Percentiles rank a stretch among this genome's conserved stretches.
These are phyloP conservation scores for Tiliqua scincoides DNA, from an alignment of 2,113 vertebrate species.

Conservation along the genomic window DNA sequence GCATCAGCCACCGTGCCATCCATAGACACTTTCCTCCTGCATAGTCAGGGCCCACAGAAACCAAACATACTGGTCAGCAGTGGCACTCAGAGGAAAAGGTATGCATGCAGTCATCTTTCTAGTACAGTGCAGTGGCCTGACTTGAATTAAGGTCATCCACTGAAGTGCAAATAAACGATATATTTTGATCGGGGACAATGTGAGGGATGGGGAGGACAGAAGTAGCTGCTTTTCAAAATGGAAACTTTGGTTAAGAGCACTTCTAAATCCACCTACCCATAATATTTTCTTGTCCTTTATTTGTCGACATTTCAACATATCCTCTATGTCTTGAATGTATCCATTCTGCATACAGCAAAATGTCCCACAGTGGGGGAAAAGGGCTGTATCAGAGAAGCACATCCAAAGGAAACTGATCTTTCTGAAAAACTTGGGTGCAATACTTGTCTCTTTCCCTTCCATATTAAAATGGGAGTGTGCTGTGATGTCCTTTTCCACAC, in stretches of 20 bases:
- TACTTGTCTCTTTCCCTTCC: constrained; percentile 41
- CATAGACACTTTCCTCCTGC: constrained; percentile 83
- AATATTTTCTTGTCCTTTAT: constrained; percentile 53
- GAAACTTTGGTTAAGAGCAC: constrained; percentile 56
- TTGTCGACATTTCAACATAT: constrained; percentile 66
- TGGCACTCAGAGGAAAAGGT: constrained; percentile 84
- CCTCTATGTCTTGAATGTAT: constrained; percentile 65
- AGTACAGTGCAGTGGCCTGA: constrained; percentile 76
- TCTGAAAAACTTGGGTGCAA: constrained; percentile 25
- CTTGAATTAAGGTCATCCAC: constrained; percentile 67
- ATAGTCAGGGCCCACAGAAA: constrained; percentile 80
- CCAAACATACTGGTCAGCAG: constrained; percentile 79
- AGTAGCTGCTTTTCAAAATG: constrained; percentile 42
- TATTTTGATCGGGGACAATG: constrained; percentile 57
- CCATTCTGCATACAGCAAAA: constrained; percentile 24
- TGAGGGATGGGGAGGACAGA: constrained; percentile 47
- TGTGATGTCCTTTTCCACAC: constrained; percentile 49
- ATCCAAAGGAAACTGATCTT: constrained; percentile 29
- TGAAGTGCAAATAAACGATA: constrained; percentile 49
- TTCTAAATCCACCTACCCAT: constrained; percentile 58
- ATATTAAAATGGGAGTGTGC: constrained; percentile 34
- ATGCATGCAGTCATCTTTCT: constrained; percentile 79
- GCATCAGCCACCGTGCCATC: constrained; percentile 78
- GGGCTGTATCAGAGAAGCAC: constrained; percentile 36
- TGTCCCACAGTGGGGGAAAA: constrained; percentile 54